These are phyloP conservation scores for Kryptolebias ocellatus DNA, from an alignment of 2,797 vertebrate genomes.

Conservation along the genomic window DNA sequence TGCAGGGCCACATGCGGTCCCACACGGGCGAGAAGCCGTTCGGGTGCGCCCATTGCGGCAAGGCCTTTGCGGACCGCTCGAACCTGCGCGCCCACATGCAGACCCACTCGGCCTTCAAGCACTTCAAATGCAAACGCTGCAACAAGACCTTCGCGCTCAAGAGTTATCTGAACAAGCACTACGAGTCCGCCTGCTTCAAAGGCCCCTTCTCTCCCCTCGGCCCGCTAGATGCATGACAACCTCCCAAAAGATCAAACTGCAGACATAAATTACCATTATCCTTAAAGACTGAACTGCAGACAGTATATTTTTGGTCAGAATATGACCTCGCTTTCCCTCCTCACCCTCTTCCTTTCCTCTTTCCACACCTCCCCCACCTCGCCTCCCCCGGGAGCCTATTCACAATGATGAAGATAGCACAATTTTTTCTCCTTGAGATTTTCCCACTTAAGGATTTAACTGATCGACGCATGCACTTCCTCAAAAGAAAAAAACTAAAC, in stretches of 20 bases:
- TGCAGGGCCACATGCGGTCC: conserved; percentile 96
- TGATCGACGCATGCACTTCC: conserved; percentile 84
- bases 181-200: conserved; percentile 96
- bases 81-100: conserved; percentile 97
- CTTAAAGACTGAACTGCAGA: conserved; percentile 69
- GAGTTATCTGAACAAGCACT: conserved; percentile 98
- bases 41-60: conserved; percentile 93
- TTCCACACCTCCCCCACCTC: conserved; percentile 14
- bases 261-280: conserved; percentile 65
- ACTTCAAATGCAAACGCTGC: conserved; percentile 96
- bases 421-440: conserved; percentile 82
- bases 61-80: conserved; percentile 94
- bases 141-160: conserved; percentile 97
- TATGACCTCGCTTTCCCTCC: conserved; percentile 63
- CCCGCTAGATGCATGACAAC: conserved; percentile 85
- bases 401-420: conserved; percentile 81
- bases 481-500: conserved; percentile 19
- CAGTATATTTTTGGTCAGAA: conserved; percentile 76
- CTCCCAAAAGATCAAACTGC: conserved; percentile 60
- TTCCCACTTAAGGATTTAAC: conserved; percentile 82
- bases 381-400: conserved; percentile 63
- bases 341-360: conserved; percentile 21
- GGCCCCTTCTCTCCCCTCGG: conserved; percentile 84
- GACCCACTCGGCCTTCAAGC: conserved; percentile 96
- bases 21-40: conserved; percentile 96